Base-by-base conservation (phyloP, 1,140 invertebrate species). In the Drosophila insularis region DNA sequence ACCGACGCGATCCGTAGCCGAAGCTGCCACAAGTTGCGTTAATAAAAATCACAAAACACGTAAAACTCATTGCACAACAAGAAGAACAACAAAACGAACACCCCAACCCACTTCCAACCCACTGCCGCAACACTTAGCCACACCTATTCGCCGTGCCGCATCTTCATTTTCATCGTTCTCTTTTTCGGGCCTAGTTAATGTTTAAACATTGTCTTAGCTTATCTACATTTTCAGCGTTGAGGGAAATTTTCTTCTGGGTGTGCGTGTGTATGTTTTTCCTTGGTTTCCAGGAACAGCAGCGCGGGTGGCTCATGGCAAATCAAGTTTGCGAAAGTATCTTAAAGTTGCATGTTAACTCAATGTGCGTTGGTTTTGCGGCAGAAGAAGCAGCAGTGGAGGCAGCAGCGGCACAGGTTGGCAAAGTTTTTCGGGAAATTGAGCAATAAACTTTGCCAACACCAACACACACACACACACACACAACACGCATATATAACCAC, bases 281-380 rank as follows among this genome's bases (percentile, higher is more conserved):
- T 65, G 40, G 63, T 46, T 46, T 27, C 27, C 14, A 19, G 43
- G 43, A 14, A 32, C 32, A 7, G 8, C 32, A 32, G 32, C 32
- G 32, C 8, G 32, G 43, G 17, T 2, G 43, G 43, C 43, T 50
- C 58, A 27, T 76, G 63, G 65, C 63, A 40, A 63, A 81, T 86
- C 68, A 76, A 86, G 82, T 86, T 87, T 73, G 35, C 71, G 31
- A 82, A 86, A 87, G 84, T 82, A 89, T 79, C 79, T 69, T 71
- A 77, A 86, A 86, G 81, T 82, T 86, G 82, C 82, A 86, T 86
- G 81, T 87, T 87, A 86, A 81, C 79, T 75, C 74, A 68, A 71
- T 74, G 81, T 84, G 81, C 78, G 66, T 86, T 63, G 81, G 81
- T 74, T 80, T 40, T 19, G 23, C 5, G 10, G 37, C 61, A 35